A percentile compares a stretch with the other conserved stretches of the same genome.
These are phyloP conservation scores for Sibirionetta formosa DNA, from an alignment of 2,797 vertebrate species.

Conservation along the genomic window DNA sequence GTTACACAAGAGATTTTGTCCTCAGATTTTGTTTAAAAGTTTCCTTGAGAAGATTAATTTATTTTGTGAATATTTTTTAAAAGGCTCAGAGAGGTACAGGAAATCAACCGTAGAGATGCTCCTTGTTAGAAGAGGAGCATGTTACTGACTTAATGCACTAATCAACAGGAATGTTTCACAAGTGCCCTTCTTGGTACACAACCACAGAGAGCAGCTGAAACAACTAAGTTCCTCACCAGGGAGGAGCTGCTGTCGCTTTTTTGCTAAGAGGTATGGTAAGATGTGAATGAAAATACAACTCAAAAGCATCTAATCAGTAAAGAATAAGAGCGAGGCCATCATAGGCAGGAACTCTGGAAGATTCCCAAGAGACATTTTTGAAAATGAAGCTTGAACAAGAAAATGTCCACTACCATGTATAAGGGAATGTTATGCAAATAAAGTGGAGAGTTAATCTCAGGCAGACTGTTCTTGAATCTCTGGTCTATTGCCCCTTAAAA, in stretches of 20 bases:
- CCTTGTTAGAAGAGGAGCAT: not conserved
- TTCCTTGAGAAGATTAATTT: slow-evolving; percentile 13
- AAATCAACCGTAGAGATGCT: not conserved
- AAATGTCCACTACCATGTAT: fast-evolving
- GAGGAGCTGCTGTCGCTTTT: not conserved
- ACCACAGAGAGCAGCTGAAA: fast-evolving
- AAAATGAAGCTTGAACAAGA: not conserved
- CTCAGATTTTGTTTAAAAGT: slow-evolving; percentile 15
- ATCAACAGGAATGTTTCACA: not conserved
- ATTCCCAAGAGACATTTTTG: not conserved
- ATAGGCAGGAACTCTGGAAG: not conserved
- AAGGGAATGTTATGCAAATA: not conserved
- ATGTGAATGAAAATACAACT: not conserved
- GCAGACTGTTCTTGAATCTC: not conserved
- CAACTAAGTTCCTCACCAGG: not conserved
- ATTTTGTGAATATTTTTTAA: slow-evolving; percentile 4
- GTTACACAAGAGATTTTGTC: slow-evolving; percentile 57
- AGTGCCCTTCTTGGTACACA: not conserved
- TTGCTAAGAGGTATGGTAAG: not conserved
- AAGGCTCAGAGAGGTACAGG: not conserved
- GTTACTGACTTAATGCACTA: not conserved
- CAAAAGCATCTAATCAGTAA: not conserved
- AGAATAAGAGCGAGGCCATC: not conserved
- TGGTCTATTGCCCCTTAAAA: fast-evolving
- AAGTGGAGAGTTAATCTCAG: not conserved